These are phyloP conservation scores for Toxotes chatareus DNA, from an alignment of 2,113 vertebrate genomes.

Conservation along the genomic window DNA sequence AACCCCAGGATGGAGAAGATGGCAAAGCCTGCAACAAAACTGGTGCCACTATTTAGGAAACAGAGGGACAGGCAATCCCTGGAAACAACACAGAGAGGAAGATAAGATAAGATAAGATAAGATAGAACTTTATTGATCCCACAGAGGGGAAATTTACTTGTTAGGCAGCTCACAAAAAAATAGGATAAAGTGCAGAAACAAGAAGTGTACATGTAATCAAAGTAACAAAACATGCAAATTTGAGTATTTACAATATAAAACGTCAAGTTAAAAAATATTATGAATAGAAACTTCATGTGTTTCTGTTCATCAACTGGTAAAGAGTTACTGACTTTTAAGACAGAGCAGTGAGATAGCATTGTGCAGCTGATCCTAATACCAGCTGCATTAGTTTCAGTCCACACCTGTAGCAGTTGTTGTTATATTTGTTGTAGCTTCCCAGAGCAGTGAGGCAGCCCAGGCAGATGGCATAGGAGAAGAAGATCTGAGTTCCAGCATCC, in stretches of 20 bases:
- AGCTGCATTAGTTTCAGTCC: neutral
- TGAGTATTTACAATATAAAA: no score
- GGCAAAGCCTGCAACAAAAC: conserved; percentile 95
- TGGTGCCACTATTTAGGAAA: conserved; percentile 96
- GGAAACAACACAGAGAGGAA: conserved; percentile 1
- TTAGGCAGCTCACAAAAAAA: no score
- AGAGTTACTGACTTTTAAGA: no score
- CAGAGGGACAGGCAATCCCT: conserved; percentile 95
- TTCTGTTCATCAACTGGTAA: neutral
- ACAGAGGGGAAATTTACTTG: no score
- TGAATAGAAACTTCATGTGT: neutral
- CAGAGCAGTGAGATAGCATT: neutral
- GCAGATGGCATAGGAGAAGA: conserved; percentile 97
- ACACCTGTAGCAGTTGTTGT: conserved; percentile 98
- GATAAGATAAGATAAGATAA: neutral
- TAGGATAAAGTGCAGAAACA: no score
- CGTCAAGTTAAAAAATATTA: no score
- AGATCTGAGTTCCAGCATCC: conserved; percentile 98
- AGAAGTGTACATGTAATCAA: no score
- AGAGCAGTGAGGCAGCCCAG: conserved; percentile 94
- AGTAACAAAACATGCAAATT: no score
- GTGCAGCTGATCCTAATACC: neutral
- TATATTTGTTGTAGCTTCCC: conserved; percentile 97
- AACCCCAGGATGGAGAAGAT: conserved; percentile 99
- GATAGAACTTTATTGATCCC: no score